Conservation (phyloP, 2,113 vertebrate genomes). For the Hyperoodon ampullatus region DNA sequence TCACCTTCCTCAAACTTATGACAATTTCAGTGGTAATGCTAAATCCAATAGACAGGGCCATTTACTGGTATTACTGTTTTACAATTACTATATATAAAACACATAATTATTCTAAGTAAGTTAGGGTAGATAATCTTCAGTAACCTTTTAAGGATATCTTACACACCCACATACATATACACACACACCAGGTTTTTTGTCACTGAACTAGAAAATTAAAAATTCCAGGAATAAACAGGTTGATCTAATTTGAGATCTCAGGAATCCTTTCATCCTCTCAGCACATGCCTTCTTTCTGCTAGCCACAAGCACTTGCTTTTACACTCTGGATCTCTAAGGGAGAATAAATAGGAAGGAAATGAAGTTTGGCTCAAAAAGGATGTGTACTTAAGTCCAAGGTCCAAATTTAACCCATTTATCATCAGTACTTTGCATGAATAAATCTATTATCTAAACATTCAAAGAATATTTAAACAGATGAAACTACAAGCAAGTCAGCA, state of each 20-base stretch:
- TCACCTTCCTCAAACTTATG: neutral
- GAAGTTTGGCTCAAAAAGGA: neutral
- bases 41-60: neutral
- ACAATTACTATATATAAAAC: neutral
- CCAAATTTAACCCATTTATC: neutral
- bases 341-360: neutral
- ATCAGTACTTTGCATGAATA: neutral
- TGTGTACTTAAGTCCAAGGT: neutral
- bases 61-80: neutral
- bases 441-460: constrained; percentile 5
- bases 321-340: neutral
- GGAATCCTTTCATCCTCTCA: neutral
- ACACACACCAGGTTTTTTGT: neutral
- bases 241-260: neutral
- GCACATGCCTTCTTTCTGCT: neutral
- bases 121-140: neutral
- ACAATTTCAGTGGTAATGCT: neutral
- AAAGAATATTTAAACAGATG: neutral
- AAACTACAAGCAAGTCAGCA: constrained; percentile 26
- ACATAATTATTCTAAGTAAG: neutral
- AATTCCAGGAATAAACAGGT: neutral
- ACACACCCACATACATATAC: neutral
- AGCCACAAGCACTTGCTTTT: neutral
- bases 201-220: constrained; percentile 13
- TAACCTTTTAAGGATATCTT: neutral